These are phyloP conservation scores for Pseudorasbora parva DNA, from an alignment of 2,113 vertebrate genomes.

Conservation along the genomic window DNA sequence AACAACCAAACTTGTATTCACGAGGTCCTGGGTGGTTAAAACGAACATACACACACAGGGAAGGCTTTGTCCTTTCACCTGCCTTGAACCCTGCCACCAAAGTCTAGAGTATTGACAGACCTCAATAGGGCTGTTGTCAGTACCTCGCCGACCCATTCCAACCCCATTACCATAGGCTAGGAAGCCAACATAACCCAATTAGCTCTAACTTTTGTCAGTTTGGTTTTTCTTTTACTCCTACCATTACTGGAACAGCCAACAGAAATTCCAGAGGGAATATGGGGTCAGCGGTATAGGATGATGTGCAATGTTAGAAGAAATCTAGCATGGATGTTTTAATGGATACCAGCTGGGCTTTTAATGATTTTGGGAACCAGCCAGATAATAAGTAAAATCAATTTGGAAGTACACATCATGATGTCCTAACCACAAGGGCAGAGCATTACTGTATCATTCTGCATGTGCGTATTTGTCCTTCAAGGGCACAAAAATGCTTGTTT, in stretches of 20 bases:
- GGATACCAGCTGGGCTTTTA: conserved; percentile 9
- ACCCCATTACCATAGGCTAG: conserved; percentile 42
- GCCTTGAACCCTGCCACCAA: conserved; percentile 45
- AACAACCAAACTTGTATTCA: conserved; percentile 45
- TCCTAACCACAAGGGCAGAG: neutral
- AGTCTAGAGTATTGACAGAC: conserved; percentile 27
- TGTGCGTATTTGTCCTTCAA: neutral
- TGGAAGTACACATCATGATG: neutral
- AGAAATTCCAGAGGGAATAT: conserved; percentile 13
- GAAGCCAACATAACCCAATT: conserved; percentile 39
- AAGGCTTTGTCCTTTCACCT: conserved; percentile 59
- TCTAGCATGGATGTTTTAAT: neutral
- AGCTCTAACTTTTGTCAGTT: conserved; percentile 29
- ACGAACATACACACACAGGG: conserved; percentile 45
- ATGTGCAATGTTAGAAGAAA: conserved; percentile 9
- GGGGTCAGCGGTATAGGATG: conserved; percentile 23
- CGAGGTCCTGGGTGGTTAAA: conserved; percentile 9
- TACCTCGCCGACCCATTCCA: conserved; percentile 32
- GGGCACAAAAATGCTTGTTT: neutral
- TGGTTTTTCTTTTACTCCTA: conserved; percentile 7
- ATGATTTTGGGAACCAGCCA: conserved; percentile 12
- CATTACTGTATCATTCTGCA: neutral
- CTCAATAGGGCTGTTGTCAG: conserved; percentile 52
- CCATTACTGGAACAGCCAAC: conserved; percentile 20
- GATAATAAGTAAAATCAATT: conserved; percentile 19